Base-by-base conservation (phyloP, 2,888 invertebrate genomes). In the Rhingia campestris region DNA sequence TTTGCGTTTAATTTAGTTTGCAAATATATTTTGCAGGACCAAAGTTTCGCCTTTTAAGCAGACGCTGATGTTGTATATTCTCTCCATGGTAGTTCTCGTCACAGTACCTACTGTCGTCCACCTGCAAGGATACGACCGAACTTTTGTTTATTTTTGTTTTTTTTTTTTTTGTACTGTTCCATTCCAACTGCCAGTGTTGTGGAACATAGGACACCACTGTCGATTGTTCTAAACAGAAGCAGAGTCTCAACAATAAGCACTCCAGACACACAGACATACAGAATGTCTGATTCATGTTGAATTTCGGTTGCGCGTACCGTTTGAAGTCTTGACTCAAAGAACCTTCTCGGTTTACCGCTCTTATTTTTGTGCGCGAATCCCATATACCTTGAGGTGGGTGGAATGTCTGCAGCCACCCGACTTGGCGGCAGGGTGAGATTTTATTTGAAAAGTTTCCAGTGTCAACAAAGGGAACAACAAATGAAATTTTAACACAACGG, bases 1-100 rank as follows among this genome's bases (percentile, higher is more conserved):
- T 84, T 84, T 84, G 64, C 74, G 37, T 84, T 84, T 84, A 84
- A 84, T 84, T 84, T 84, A 69, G 80, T 84, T 75, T 74, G 64
- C 74, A 84, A 84, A 84, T 84, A 80, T 84, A 84, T 84, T 80
- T 35, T 39, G 74, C 80, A 75, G 80, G 67, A 77, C 63, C 39
- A 51, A 45, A 41, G 63, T 63, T 67, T 77, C 22, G 47, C 51
- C 32, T 72, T 79, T 79, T 33, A 59, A 69, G 22, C 66, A 61
- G 73, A 53, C 45, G 39, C 37, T 45, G 7, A 12, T 69, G 43
- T 45, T 14, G 53, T 53, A 12, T 14, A 12, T 14, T 69, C 37
- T 67, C 35, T 69, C 73, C 67, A 73, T 59, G 58, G 53, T 10
- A 32, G 30, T 32, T 14, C 9, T 10, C 49, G 9, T 41, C 41